Evolutionary conservation across 2,888 invertebrate genomes (phyloP).

Genomic region (Polyommatus icarus): DNA sequence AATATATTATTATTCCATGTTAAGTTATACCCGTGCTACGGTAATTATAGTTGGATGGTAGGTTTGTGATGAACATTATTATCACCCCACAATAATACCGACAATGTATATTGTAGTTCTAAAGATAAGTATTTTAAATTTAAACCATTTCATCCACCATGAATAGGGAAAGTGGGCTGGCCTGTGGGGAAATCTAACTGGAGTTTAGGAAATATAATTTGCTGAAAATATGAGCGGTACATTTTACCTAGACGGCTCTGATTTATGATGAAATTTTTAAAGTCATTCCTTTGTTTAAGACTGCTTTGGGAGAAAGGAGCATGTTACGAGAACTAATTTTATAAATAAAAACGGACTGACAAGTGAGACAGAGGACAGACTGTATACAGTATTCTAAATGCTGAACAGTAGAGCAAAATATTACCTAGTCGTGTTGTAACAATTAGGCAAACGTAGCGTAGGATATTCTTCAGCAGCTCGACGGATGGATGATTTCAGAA

Average conservation of each 20-base stretch:
- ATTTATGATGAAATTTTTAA: slow-evolving; percentile 18
- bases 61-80: background rate
- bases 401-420: too few species aligned
- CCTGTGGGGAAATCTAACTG: slow-evolving; percentile 40
- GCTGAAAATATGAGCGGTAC: slow-evolving; percentile 35
- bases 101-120: background rate
- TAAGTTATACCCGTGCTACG: background rate
- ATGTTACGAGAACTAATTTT: background rate
- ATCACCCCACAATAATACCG: background rate
- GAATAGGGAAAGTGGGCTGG: slow-evolving; percentile 22
- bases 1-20: background rate
- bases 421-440: too few species aligned
- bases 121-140: slow-evolving; percentile 15
- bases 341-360: background rate
- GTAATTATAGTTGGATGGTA: background rate
- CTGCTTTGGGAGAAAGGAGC: slow-evolving; percentile 4
- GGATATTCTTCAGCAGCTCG: too few species aligned
- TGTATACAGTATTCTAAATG: background rate
- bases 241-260: slow-evolving; percentile 28
- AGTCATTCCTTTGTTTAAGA: slow-evolving; percentile 23
- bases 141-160: slow-evolving; percentile 27
- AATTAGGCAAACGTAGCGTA: too few species aligned
- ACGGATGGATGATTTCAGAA: too few species aligned
- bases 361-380: background rate
- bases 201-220: slow-evolving; percentile 36